Percentiles rank a stretch among this genome's conserved stretches.
Evolutionary conservation across 2,113 vertebrate species (phyloP).

Genomic region (Empidonax traillii): DNA sequence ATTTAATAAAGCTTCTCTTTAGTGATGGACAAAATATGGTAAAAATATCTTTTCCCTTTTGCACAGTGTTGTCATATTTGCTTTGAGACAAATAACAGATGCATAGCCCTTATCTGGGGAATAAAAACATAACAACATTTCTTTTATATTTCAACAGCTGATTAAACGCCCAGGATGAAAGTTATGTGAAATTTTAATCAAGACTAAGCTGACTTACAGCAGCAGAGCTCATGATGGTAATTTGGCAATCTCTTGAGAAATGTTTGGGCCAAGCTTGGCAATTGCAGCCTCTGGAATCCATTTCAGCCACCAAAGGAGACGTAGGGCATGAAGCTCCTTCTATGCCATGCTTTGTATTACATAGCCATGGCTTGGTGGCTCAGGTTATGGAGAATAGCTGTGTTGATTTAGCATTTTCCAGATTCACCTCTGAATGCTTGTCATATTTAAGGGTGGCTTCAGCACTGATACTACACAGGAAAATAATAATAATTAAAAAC

Average conservation of each 20-base stretch:
- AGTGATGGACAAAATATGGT: not conserved
- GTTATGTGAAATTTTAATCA: not conserved
- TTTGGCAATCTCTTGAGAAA: not conserved
- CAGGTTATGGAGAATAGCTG: not conserved
- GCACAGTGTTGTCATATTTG: not conserved
- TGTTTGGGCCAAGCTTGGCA: not conserved
- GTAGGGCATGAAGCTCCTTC: not conserved
- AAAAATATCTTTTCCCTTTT: not conserved
- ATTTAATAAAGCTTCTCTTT: not conserved
- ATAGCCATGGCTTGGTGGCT: not conserved
- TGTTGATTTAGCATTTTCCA: not conserved
- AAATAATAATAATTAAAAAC: not conserved
- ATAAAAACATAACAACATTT: not conserved
- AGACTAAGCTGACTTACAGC: not conserved
- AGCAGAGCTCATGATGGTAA: not conserved
- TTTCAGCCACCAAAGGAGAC: not conserved
- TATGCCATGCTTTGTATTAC: not conserved
- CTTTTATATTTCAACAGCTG: not conserved
- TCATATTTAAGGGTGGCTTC: not conserved
- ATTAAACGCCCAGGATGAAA: not conserved
- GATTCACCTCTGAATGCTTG: not conserved
- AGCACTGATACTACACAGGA: not conserved
- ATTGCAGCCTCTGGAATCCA: not conserved
- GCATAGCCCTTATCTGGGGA: fast-evolving
- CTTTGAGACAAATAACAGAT: not conserved